A percentile compares a stretch with the other conserved stretches of the same genome.
Evolutionary conservation across 2,113 vertebrate species (phyloP).

Genomic region (Poeciliopsis turrubarensis): DNA sequence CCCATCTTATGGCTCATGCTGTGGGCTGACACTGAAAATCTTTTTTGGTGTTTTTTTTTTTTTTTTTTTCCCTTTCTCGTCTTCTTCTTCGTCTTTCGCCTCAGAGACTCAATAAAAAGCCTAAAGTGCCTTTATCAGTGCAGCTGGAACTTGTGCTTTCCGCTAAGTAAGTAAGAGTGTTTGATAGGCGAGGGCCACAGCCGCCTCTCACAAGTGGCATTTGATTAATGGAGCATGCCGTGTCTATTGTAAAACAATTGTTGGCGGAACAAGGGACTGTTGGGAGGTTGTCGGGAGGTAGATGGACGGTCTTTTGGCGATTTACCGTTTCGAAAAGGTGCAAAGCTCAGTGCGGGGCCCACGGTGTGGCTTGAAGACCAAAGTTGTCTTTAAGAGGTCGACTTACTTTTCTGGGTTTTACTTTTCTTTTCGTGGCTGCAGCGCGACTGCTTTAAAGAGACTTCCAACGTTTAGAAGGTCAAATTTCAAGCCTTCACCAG

Average conservation of each 20-base stretch:
- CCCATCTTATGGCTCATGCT: constrained; percentile 64
- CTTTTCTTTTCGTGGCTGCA: background rate
- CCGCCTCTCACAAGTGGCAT: constrained; percentile 54
- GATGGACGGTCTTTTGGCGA: constrained; percentile 38
- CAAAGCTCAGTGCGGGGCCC: constrained; percentile 2
- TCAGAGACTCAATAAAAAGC: constrained; percentile 64
- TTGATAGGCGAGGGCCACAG: constrained; percentile 60
- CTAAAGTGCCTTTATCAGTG: constrained; percentile 66
- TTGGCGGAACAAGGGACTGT: constrained; percentile 51
- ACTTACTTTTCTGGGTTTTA: background rate
- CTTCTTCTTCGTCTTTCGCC: constrained; percentile 42
- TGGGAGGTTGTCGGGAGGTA: constrained; percentile 31
- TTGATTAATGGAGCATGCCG: constrained; percentile 67
- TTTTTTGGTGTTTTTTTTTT: constrained; percentile 60
- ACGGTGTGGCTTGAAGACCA: constrained; percentile 5
- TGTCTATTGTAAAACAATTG: constrained; percentile 67
- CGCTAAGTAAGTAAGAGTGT: constrained; percentile 58
- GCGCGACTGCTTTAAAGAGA: background rate
- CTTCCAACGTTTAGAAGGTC: no score
- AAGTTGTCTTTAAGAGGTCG: background rate
- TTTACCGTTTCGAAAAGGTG: constrained; percentile 32
- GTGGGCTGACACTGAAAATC: constrained; percentile 65
- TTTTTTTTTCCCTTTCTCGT: constrained; percentile 43
- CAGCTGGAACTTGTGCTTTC: constrained; percentile 59
- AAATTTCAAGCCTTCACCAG: no score